phyloP scores from a whole-genome alignment of 2,797 vertebrate species.

The Galago senegalensis region DNA sequence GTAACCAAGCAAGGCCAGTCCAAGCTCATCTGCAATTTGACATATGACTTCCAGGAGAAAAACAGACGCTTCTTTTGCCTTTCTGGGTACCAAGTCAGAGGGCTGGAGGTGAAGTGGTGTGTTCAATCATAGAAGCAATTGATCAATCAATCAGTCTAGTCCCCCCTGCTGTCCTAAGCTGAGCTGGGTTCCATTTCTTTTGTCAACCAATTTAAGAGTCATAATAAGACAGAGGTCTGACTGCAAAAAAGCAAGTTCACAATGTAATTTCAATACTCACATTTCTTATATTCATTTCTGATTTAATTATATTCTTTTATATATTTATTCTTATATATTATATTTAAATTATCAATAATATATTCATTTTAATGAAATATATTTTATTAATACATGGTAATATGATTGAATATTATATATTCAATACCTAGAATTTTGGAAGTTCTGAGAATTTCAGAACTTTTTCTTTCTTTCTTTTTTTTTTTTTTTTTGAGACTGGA shows the following conservation, averaged over 20 bases:
- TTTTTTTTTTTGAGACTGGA: too few species aligned
- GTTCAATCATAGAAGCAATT: not conserved
- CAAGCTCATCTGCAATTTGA: not conserved
- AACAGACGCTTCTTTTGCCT: not conserved
- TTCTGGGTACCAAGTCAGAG: not conserved
- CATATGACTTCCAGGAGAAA: not conserved
- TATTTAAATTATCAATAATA: not conserved
- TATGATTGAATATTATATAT: not conserved
- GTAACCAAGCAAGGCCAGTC: not conserved
- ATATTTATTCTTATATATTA: not conserved
- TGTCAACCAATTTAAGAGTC: not conserved
- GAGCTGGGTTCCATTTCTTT: not conserved
- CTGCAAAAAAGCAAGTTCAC: not conserved
- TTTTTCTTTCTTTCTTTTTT: not conserved
- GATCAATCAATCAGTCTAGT: not conserved
- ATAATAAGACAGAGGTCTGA: not conserved
- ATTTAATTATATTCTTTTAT: not conserved
- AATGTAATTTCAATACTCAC: not conserved
- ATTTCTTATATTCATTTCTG: not conserved
- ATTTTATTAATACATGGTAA: not conserved
- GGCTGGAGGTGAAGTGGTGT: not conserved
- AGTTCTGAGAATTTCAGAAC: not conserved
- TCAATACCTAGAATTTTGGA: not conserved
- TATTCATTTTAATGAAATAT: not conserved
- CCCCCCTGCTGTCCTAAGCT: not conserved